Conservation (phyloP, 2,113 vertebrate species). For the Alectura lathami region DNA sequence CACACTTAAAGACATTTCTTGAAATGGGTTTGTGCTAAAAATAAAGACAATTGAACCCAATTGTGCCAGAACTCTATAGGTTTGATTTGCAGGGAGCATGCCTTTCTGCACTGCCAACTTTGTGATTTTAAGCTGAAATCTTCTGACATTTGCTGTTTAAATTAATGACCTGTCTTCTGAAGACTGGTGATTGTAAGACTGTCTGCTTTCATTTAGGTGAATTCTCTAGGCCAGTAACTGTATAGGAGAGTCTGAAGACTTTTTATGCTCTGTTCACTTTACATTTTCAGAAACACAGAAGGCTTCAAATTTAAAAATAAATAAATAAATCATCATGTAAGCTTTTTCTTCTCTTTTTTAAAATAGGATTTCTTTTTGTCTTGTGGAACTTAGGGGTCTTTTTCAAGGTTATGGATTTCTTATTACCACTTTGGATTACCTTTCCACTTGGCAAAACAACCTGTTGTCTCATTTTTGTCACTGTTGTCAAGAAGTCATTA, state of each 20-base stretch:
- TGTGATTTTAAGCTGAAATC: constrained; percentile 49
- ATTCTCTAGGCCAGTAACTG: not conserved
- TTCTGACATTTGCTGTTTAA: constrained; percentile 53
- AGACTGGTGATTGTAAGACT: constrained; percentile 26
- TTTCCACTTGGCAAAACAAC: not conserved
- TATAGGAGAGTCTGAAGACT: constrained; percentile 10
- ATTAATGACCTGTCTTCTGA: constrained; percentile 25
- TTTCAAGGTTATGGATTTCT: not conserved
- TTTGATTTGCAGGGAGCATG: constrained; percentile 50
- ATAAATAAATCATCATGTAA: not conserved
- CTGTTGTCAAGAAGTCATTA: not conserved
- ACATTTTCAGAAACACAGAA: not conserved
- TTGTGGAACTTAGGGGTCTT: not conserved
- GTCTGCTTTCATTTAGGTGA: constrained; percentile 21
- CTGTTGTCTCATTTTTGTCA: not conserved
- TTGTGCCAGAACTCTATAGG: constrained; percentile 3
- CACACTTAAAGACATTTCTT: constrained; percentile 27
- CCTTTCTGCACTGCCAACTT: constrained; percentile 6
- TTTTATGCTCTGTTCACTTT: not conserved
- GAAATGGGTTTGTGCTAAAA: constrained; percentile 57
- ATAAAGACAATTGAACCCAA: constrained; percentile 41
- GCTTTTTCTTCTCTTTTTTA: not conserved
- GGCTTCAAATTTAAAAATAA: not conserved
- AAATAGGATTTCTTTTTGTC: not conserved
- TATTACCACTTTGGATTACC: not conserved